phyloP scores from a whole-genome alignment of 92 coral and sea anemone genomes.

The Micromussa lordhowensis region DNA sequence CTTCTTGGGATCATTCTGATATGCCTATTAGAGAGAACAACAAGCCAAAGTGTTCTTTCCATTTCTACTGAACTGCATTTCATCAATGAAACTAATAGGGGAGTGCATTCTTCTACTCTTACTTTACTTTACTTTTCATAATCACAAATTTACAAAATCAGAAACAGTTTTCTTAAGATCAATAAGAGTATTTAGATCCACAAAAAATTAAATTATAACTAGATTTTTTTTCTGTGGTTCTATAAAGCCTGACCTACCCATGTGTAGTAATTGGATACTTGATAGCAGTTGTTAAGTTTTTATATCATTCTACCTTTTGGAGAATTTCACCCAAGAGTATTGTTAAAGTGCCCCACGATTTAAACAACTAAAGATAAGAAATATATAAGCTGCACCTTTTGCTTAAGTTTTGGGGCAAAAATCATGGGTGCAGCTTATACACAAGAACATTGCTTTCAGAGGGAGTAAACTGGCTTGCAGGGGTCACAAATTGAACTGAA shows the following conservation, averaged over 20 bases:
- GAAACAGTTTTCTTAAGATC: neutral
- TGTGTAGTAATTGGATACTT: too few relatives aligned
- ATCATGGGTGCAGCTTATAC: slow-evolving; percentile 2
- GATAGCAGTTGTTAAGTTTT: too few relatives aligned
- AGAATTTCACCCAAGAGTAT: too few relatives aligned
- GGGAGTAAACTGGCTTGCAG: slow-evolving; percentile 6
- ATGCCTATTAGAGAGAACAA: too few relatives aligned
- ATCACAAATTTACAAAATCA: neutral
- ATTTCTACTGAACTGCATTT: neutral
- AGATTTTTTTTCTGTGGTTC: too few relatives aligned
- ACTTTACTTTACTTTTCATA: neutral
- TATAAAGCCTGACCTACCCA: too few relatives aligned
- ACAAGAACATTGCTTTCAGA: slow-evolving; percentile 7
- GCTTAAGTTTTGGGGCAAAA: too few relatives aligned
- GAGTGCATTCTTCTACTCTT: neutral
- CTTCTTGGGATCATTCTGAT: neutral
- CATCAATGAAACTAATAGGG: neutral
- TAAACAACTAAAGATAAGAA: too few relatives aligned
- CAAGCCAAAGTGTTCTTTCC: neutral
- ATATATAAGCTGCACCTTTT: neutral
- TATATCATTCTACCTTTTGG: too few relatives aligned
- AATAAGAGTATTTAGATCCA: too few relatives aligned
- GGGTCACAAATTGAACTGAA: neutral
- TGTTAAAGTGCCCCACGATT: too few relatives aligned
- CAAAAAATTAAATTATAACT: too few relatives aligned